These are phyloP conservation scores for Petrocephalus schoutedeni DNA, from an alignment of 2,797 vertebrate genomes.

Conservation along the genomic window DNA sequence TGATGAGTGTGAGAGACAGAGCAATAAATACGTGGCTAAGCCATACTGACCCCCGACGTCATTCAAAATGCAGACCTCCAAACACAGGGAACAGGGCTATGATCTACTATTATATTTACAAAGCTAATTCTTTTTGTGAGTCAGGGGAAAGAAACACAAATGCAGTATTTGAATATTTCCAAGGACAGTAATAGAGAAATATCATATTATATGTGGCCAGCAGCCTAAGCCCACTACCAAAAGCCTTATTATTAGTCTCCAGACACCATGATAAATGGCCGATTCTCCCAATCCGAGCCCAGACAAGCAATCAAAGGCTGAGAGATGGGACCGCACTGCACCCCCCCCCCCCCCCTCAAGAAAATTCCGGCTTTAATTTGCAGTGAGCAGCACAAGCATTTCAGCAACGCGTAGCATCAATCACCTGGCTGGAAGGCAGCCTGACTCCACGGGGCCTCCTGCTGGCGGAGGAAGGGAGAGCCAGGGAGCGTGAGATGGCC, in stretches of 20 bases:
- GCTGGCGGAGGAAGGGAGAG: not conserved
- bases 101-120: not conserved
- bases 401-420: constrained; percentile 26
- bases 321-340: constrained; percentile 31
- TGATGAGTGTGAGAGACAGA: not conserved
- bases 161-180: not conserved
- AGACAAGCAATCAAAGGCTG: constrained; percentile 36
- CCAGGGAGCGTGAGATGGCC: not conserved
- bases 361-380: constrained; percentile 36
- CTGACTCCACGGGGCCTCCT: not conserved
- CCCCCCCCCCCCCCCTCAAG: not conserved
- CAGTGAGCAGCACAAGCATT: constrained; percentile 24
- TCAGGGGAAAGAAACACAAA: not conserved
- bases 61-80: not conserved
- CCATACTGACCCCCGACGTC: not conserved
- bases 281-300: constrained; percentile 27
- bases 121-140: not conserved
- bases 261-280: constrained; percentile 27
- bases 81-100: not conserved
- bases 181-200: constrained; percentile 27
- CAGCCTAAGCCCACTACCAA: not conserved
- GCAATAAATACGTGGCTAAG: not conserved
- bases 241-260: constrained; percentile 30
- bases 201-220: constrained; percentile 17
- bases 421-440: constrained; percentile 17